Percentiles rank a stretch among this genome's conserved stretches.
Evolutionary conservation across 2,888 invertebrate genomes (phyloP).

Genomic region (Rhabditoides inermis): DNA sequence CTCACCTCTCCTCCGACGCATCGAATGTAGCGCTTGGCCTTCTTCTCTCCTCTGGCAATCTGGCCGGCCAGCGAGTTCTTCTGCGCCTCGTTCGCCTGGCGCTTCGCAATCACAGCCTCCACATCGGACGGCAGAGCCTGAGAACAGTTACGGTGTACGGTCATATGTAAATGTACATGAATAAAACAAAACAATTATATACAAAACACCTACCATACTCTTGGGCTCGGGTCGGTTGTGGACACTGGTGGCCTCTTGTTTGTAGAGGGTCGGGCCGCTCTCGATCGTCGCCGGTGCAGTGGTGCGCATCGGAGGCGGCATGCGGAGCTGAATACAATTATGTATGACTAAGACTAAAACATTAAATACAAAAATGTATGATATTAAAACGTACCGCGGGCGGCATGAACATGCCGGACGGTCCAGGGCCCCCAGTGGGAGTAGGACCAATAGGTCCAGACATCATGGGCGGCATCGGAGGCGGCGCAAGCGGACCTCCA

Average conservation of each 20-base stretch:
- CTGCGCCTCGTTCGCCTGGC: slow-evolving; percentile 19
- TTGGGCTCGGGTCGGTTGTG: no score
- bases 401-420: background rate
- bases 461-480: background rate
- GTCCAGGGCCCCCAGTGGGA: background rate
- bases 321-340: no score
- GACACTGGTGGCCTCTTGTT: no score
- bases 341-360: no score
- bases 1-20: slow-evolving; percentile 44
- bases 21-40: slow-evolving; percentile 47
- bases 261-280: no score
- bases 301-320: no score
- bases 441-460: background rate
- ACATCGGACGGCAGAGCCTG: slow-evolving; percentile 44
- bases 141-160: no score
- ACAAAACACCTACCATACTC: no score
- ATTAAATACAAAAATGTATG: no score
- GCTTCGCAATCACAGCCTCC: slow-evolving; percentile 39
- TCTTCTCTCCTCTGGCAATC: slow-evolving; percentile 35
- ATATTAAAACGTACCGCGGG: background rate
- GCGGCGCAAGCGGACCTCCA: background rate
- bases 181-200: no score
- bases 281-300: no score
- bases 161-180: no score
- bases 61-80: background rate